phyloP scores from a whole-genome alignment of 1,140 invertebrate species.

The Dryas iulia region DNA sequence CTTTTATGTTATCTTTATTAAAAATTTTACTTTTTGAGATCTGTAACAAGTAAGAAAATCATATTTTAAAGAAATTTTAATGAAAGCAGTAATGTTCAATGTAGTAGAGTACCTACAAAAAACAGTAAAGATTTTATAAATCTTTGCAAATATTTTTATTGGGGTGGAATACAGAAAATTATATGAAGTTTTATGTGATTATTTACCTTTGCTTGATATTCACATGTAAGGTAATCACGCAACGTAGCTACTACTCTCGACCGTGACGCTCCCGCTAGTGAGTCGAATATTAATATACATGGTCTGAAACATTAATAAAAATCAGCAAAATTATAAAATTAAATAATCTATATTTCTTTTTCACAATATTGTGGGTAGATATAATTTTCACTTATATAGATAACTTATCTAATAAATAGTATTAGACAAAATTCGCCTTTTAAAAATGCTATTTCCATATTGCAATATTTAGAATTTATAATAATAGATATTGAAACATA shows the following conservation, averaged over 20 bases:
- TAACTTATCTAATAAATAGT: too few relatives aligned
- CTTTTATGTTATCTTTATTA: slow-evolving; percentile 90
- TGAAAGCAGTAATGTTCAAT: too few relatives aligned
- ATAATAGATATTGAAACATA: slow-evolving; percentile 51
- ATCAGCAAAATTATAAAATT: too few relatives aligned
- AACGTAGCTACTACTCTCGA: slow-evolving; percentile 92
- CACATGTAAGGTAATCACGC: slow-evolving; percentile 93
- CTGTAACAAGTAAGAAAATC: slow-evolving; percentile 50
- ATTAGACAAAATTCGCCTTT: too few relatives aligned
- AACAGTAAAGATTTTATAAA: too few relatives aligned
- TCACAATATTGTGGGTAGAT: neutral
- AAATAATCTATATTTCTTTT: neutral
- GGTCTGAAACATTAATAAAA: slow-evolving; percentile 81
- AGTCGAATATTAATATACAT: slow-evolving; percentile 97
- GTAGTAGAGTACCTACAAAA: too few relatives aligned
- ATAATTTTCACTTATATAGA: neutral
- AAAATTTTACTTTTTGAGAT: slow-evolving; percentile 82
- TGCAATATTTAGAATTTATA: too few relatives aligned
- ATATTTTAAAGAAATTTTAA: too few relatives aligned
- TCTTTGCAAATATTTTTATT: too few relatives aligned
- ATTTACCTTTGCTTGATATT: slow-evolving; percentile 90
- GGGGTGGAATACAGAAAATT: too few relatives aligned
- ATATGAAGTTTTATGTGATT: neutral
- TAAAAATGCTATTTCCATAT: too few relatives aligned
- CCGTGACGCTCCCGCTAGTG: slow-evolving; percentile 89